phyloP scores from a whole-genome alignment of 2,113 vertebrate species.

The Ovis aries region ARS-UI_Ramb_v3.0 NC_056058.1:71600001-71600500 shows the following conservation, averaged over 20 bases:
- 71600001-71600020: neutral
- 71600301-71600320: slow-evolving; percentile 16
- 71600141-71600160: neutral
- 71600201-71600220: neutral
- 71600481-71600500: neutral
- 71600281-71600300: neutral
- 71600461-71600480: slow-evolving; percentile 9
- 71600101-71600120: neutral
- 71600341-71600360: neutral
- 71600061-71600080: neutral
- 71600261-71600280: neutral
- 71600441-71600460: neutral
- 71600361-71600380: slow-evolving; percentile 22
- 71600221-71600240: neutral
- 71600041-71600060: neutral
- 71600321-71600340: neutral
- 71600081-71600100: neutral
- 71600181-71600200: neutral
- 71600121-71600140: neutral
- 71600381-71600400: neutral
- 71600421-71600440: slow-evolving; percentile 50
- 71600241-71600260: neutral
- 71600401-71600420: slow-evolving; percentile 47
- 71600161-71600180: neutral
- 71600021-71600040: neutral